These are phyloP conservation scores for Ceriagrion tenellum DNA, from an alignment of 2,888 invertebrate genomes.

Conservation along the genomic window DNA sequence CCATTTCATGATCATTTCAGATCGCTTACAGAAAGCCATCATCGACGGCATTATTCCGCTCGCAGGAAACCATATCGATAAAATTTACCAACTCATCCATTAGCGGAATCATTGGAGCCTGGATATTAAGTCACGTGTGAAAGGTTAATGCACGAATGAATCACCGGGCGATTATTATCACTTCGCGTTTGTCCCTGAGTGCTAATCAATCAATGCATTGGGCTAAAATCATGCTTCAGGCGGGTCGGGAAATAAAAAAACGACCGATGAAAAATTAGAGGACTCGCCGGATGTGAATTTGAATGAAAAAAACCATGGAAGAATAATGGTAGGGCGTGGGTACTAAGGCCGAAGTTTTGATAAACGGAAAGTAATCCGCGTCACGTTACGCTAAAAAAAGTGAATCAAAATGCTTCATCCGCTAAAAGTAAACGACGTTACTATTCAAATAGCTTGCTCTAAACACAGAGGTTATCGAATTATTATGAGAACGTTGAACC, in stretches of 20 bases:
- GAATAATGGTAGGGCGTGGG: no score
- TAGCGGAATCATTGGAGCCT: background rate
- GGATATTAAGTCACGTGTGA: background rate
- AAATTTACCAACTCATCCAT: background rate
- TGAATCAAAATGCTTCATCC: no score
- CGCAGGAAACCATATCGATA: background rate
- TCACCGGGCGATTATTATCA: background rate
- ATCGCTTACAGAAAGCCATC: background rate
- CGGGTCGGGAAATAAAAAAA: background rate
- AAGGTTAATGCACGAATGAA: background rate
- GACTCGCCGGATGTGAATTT: no score
- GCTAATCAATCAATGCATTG: background rate
- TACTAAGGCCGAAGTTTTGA: no score
- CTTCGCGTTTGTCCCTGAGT: background rate
- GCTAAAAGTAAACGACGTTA: no score
- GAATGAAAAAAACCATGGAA: no score
- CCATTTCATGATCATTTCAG: background rate
- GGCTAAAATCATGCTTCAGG: background rate
- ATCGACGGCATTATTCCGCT: background rate
- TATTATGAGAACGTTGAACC: no score
- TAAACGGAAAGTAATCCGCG: no score
- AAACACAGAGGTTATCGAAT: no score
- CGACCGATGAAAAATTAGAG: background rate
- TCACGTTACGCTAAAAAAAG: no score
- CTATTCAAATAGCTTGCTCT: no score